These are phyloP conservation scores for Scaptomyza graminum DNA, from an alignment of 1,140 invertebrate genomes.

Conservation along the genomic window DNA sequence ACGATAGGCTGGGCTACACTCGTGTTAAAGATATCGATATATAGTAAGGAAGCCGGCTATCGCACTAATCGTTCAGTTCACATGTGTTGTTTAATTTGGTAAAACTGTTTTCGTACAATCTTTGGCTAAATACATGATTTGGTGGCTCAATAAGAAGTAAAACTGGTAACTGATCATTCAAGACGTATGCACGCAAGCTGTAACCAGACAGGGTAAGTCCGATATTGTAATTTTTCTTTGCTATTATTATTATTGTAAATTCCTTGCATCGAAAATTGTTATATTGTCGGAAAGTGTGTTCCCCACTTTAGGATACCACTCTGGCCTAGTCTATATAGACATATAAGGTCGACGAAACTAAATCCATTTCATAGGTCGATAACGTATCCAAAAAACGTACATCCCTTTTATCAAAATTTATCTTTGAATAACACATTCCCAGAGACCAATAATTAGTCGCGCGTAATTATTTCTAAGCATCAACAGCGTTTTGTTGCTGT, in stretches of 20 bases:
- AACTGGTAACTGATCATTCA: background rate
- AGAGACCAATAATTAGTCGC: no score
- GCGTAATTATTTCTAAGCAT: no score
- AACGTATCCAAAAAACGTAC: no score
- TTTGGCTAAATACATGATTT: background rate
- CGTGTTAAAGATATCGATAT: conserved; percentile 39
- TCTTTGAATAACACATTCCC: no score
- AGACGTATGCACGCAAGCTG: background rate
- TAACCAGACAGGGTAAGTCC: background rate
- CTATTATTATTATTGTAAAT: background rate
- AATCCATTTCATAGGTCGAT: no score
- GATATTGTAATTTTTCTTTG: background rate
- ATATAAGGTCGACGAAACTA: no score
- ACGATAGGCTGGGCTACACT: background rate
- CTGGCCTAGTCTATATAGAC: no score
- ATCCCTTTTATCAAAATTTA: no score
- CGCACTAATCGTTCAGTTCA: conserved; percentile 8
- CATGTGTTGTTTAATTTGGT: conserved; percentile 9
- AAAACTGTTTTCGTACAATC: background rate
- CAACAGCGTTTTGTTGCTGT: no score
- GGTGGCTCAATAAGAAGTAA: background rate
- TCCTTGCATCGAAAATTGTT: no score
- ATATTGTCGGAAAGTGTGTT: no score
- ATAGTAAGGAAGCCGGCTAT: conserved; percentile 8
- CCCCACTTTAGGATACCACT: no score